Evolutionary conservation across 2,888 invertebrate genomes (phyloP).

Genomic region (Zhuqinia jingwanae): DNA sequence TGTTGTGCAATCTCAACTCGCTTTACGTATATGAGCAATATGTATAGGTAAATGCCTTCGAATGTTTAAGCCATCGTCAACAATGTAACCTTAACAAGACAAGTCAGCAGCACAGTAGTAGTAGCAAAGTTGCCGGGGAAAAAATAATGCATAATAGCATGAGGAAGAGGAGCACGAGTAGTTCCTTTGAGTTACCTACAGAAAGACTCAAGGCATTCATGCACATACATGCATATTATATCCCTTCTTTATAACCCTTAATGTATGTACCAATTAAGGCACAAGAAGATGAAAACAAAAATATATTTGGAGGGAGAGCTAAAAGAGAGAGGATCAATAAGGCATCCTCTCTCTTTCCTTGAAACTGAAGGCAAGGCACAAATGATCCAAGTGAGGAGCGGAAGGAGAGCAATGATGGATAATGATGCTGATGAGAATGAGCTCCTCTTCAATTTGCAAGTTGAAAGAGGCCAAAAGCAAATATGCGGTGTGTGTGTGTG

Average conservation of each 20-base stretch:
- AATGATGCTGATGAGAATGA: constrained; percentile 61
- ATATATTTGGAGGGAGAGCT: too few relatives aligned
- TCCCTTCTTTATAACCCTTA: too few relatives aligned
- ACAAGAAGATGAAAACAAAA: not conserved
- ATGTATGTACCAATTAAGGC: too few relatives aligned
- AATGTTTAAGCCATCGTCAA: constrained; percentile 15
- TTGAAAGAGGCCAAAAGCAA: not conserved
- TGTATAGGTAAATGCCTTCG: not conserved
- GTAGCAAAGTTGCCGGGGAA: constrained; percentile 8
- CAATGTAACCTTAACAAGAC: constrained; percentile 36
- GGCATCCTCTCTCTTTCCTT: constrained; percentile 19
- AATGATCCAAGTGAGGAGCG: constrained; percentile 17
- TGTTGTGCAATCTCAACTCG: constrained; percentile 41
- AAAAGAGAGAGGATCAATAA: constrained; percentile 6
- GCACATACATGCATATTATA: too few relatives aligned
- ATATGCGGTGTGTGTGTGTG: not conserved
- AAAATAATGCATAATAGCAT: constrained; percentile 32
- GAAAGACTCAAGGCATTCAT: too few relatives aligned
- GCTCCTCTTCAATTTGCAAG: constrained; percentile 34
- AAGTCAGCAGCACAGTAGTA: too few relatives aligned
- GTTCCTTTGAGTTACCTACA: too few relatives aligned
- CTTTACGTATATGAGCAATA: constrained; percentile 9
- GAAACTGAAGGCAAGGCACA: constrained; percentile 1
- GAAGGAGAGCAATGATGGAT: constrained; percentile 31
- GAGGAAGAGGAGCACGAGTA: not conserved